Base-by-base conservation (phyloP, 2,888 invertebrate species). In the Therioaphis trifolii region DNA sequence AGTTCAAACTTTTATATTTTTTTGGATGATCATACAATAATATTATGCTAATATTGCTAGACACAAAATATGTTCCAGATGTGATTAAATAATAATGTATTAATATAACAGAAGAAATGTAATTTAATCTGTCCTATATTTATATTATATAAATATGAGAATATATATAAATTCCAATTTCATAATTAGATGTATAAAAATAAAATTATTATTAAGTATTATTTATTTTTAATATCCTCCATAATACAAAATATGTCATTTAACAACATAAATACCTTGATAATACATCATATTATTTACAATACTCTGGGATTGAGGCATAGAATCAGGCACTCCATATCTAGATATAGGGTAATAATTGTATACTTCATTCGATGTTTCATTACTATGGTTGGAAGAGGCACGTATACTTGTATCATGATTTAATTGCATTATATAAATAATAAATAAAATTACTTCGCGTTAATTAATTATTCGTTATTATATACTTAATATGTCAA, bases 261-360 rank as follows among this genome's bases (percentile, higher is more conserved):
- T 49, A 12, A 72, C 49, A n/a, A n/a, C 29, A 72, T 52, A 52
- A 72, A 72, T 68, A 78, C 78, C 78, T 68, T 78, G 78, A 14
- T 78, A 78, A 14, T 78, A 78, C 35, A 76, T 63, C 76, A 76
- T 63, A 46, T 76, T 46, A 46, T 76, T 76, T 27, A 78, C 78
- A n/a, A 78, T 78, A 35, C 18, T 21, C 4, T 9, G 49, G 35
- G 77, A 29, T 49, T 66, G 49, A 49, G 52, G 52, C 12, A 35
- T 9, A 0, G 35, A 24, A 40, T 49, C 52, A 21, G 14, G 12
- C 21, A 35, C 24, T 49, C 24, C 52, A 14, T 40, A 68, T 52
- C 40, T 52, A 12, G 40, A 4, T 4, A 18, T 18, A 21, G 63
- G 63, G 18, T 11, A 18, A 29, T 66, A 68, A 27, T 66, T 66